These are phyloP conservation scores for Chrysomela aeneicollis DNA, from an alignment of 2,888 invertebrate genomes.

Conservation along the genomic window DNA sequence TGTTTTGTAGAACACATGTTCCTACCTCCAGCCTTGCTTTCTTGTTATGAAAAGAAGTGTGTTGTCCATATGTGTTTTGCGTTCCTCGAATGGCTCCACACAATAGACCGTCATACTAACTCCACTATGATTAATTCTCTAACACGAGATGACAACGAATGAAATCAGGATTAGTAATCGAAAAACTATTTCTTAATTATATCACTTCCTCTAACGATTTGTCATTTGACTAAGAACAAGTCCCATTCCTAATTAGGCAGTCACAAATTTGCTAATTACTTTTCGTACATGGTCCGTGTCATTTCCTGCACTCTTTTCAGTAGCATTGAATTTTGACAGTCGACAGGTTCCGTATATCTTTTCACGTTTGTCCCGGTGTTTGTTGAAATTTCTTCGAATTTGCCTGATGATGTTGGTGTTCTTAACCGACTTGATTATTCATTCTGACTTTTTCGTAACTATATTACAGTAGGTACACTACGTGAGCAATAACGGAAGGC, in stretches of 20 bases:
- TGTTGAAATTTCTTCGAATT: too few relatives aligned
- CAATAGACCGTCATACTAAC: background rate
- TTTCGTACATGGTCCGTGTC: background rate
- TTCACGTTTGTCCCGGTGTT: too few relatives aligned
- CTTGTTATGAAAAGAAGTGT: background rate
- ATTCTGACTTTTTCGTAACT: too few relatives aligned
- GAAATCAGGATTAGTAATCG: conserved; percentile 13
- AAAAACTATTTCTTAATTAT: conserved; percentile 11
- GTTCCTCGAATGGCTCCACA: conserved; percentile 14
- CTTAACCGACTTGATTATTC: too few relatives aligned
- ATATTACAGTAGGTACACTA: too few relatives aligned
- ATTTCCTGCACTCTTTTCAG: background rate
- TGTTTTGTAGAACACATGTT: background rate
- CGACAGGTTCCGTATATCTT: too few relatives aligned
- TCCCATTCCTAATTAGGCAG: background rate
- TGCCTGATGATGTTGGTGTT: too few relatives aligned
- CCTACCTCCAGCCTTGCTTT: background rate
- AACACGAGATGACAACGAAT: conserved; percentile 2
- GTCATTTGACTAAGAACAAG: background rate
- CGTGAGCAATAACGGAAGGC: too few relatives aligned
- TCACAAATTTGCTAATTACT: background rate
- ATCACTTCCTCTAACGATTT: conserved; percentile 14
- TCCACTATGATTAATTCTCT: background rate
- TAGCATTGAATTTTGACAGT: too few relatives aligned
- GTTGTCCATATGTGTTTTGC: conserved; percentile 25